Evolutionary conservation across 2,113 vertebrate genomes (phyloP).

Genomic region (Petromus typicus): DNA sequence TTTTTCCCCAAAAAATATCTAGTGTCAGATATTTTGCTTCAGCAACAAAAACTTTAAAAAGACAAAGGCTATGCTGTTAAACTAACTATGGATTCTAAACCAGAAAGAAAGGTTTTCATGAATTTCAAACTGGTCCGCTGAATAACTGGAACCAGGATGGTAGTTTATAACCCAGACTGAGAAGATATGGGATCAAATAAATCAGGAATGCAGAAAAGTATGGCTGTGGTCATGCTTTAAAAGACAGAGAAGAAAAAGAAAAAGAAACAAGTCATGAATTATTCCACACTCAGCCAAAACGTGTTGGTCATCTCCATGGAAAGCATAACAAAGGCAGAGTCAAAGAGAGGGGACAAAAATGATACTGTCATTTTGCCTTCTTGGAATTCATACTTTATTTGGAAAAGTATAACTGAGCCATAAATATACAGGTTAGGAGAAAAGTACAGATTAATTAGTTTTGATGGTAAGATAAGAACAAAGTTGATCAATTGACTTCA

Average conservation of each 20-base stretch:
- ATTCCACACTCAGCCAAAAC: not conserved
- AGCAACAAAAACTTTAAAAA: not conserved
- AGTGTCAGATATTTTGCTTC: not conserved
- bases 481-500: not conserved
- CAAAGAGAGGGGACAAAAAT: not conserved
- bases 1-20: not conserved
- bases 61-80: not conserved
- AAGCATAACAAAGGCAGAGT: not conserved
- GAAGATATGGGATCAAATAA: not conserved
- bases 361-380: not conserved
- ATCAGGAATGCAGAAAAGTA: not conserved
- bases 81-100: not conserved
- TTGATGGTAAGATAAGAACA: not conserved
- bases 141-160: not conserved
- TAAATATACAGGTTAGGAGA: not conserved
- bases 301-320: not conserved
- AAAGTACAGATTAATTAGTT: not conserved
- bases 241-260: not conserved
- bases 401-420: not conserved
- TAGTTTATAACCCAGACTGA: not conserved
- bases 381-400: not conserved
- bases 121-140: not conserved
- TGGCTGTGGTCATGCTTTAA: not conserved
- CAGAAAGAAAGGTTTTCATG: not conserved
- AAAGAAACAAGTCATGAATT: not conserved